A percentile compares a stretch with the other conserved stretches of the same genome.
Evolutionary conservation across 2,888 invertebrate species (phyloP).

Genomic region (Trachelus tabidus): DNA sequence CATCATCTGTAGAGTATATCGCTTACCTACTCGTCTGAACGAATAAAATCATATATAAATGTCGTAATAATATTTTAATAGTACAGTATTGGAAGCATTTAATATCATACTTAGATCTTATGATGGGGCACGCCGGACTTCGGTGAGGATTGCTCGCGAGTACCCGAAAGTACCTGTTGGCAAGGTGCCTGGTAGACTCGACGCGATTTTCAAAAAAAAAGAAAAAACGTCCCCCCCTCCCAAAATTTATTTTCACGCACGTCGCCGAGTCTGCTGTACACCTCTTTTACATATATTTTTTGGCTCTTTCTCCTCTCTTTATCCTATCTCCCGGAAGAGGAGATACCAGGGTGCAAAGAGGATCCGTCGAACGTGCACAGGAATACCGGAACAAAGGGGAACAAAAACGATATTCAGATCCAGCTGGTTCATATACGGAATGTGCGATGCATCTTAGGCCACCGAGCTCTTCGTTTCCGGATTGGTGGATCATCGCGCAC

Average conservation of each 20-base stretch:
- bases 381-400: background rate
- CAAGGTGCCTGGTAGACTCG: background rate
- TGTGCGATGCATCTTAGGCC: background rate
- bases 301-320: background rate
- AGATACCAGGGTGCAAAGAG: conserved; percentile 2
- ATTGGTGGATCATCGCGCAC: background rate
- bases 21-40: conserved; percentile 52
- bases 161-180: background rate
- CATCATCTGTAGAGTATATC: conserved; percentile 49
- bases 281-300: background rate
- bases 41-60: conserved; percentile 60
- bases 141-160: conserved; percentile 27
- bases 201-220: background rate
- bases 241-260: background rate
- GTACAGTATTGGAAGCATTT: conserved; percentile 65
- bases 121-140: conserved; percentile 23
- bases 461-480: background rate
- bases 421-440: background rate
- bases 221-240: background rate
- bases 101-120: conserved; percentile 54
- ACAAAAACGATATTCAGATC: background rate
- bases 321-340: background rate
- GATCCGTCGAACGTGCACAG: conserved; percentile 22
- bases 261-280: background rate
- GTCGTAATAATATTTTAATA: conserved; percentile 50